phyloP scores from a whole-genome alignment of 2,113 vertebrate genomes.

The Chionodraco myersi region DNA sequence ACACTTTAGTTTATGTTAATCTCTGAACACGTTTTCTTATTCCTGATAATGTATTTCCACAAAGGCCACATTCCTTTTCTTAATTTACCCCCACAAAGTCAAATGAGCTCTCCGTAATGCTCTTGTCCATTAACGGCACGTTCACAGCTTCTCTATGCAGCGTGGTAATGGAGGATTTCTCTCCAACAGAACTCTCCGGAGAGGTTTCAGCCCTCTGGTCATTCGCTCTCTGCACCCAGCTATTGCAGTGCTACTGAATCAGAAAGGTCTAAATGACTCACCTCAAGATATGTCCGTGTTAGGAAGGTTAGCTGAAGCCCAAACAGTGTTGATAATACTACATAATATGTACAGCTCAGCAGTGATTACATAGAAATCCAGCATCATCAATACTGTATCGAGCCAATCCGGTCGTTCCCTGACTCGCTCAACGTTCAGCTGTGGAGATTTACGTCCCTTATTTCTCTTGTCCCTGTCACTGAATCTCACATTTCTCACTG shows the following conservation, averaged over 20 bases:
- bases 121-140: conserved; percentile 39
- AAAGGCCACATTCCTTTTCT: conserved; percentile 25
- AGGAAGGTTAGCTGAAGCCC: neutral
- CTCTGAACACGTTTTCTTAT: conserved; percentile 8
- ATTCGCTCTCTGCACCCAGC: conserved; percentile 21
- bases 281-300: neutral
- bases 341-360: conserved; percentile 25
- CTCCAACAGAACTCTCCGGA: conserved; percentile 23
- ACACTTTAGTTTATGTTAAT: conserved; percentile 16
- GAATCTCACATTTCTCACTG: conserved; percentile 44
- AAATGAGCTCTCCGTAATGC: neutral
- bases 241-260: conserved; percentile 46
- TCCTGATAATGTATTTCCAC: conserved; percentile 48
- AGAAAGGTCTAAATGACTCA: conserved; percentile 18
- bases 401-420: conserved; percentile 13
- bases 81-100: conserved; percentile 39
- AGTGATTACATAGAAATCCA: conserved; percentile 42
- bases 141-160: conserved; percentile 28
- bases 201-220: conserved; percentile 32
- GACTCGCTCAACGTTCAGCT: conserved; percentile 40
- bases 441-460: conserved; percentile 30
- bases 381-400: conserved; percentile 29
- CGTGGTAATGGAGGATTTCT: conserved; percentile 38
- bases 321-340: neutral
- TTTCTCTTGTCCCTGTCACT: conserved; percentile 29